Evolutionary conservation across 2,797 vertebrate genomes (phyloP), one percentile per base, ranked within the genome.

Genomic region (Molossus molossus): DNA sequence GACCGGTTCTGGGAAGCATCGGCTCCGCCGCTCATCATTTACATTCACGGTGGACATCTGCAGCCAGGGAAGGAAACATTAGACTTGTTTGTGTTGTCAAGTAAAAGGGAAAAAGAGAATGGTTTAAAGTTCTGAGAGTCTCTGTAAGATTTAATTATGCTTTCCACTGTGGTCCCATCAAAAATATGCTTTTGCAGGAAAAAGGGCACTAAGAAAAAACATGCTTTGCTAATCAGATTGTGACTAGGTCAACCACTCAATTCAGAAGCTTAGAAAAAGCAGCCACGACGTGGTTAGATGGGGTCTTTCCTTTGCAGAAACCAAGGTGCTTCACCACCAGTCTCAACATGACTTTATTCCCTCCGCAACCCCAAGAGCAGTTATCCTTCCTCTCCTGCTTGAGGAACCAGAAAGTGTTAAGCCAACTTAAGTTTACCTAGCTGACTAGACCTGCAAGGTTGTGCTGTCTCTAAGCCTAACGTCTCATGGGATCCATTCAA

Each of bases 41-140:
- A 94, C 91, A 97, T 98, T 98, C 98, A 98, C 94, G 97, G 92
- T 96, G 96, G 98, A 96, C 98, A 98, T 98, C 98, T 98, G 98
- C 96, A 96, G 96, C 93, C 95, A 94, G 90, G 92, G 93, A 98
- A 98, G 69, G 77, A 97, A 98, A 96, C 93, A 94, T 87, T 90
- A 94, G 94, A 96, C 91, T 98, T 98, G 70, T 95, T 97, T 97
- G 95, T 97, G 96, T 96, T 97, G 76, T 90, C 89, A 97, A 94
- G 97, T 96, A 97, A 97, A 90, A 93, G 97, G 91, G 81, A 33
- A 97, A 95, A 96, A 29, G 94, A 97, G 94, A 97, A 96, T 37
- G 4, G 93, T 90, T 98, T 94, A 70, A 97, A 94, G 83, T 98
- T 98, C 97, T 84, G 96, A 92, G 29, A 25, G 64, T 93, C 86